Evolutionary conservation across 2,113 vertebrate species (phyloP).

Genomic region (Elaphurus davidianus): DNA sequence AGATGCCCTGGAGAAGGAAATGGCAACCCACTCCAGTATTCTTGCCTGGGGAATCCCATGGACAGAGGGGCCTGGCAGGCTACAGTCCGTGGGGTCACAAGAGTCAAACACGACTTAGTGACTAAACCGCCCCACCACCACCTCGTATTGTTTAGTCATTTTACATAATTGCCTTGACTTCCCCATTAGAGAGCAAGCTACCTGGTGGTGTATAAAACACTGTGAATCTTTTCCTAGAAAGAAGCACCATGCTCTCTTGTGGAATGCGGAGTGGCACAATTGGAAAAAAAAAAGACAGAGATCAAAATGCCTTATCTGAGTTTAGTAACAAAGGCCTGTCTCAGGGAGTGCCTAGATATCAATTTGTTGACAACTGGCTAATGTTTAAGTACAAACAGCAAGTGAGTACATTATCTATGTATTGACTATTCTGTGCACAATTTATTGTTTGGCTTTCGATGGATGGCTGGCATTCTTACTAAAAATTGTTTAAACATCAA

Average conservation of each 20-base stretch:
- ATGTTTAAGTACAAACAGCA: constrained; percentile 13
- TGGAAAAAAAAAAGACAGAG: background rate
- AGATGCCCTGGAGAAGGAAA: background rate
- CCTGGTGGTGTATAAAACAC: background rate
- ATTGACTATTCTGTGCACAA: constrained; percentile 10
- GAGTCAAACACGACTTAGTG: background rate
- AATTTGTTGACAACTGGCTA: background rate
- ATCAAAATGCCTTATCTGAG: background rate
- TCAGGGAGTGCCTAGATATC: background rate
- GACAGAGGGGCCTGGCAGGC: background rate
- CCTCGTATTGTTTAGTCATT: background rate
- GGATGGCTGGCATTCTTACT: background rate
- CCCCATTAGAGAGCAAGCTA: background rate
- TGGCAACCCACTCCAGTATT: background rate
- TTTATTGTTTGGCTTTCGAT: constrained; percentile 16
- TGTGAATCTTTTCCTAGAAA: background rate
- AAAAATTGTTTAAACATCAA: background rate
- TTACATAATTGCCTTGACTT: background rate
- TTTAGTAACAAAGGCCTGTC: background rate
- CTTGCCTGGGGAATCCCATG: background rate
- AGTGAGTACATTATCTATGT: constrained; percentile 8
- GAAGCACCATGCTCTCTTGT: background rate
- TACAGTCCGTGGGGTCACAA: background rate
- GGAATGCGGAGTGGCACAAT: background rate
- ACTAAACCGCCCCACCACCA: background rate